Evolutionary conservation across 2,797 vertebrate genomes (phyloP).

Genomic region (Lepilemur ruficaudatus): DNA sequence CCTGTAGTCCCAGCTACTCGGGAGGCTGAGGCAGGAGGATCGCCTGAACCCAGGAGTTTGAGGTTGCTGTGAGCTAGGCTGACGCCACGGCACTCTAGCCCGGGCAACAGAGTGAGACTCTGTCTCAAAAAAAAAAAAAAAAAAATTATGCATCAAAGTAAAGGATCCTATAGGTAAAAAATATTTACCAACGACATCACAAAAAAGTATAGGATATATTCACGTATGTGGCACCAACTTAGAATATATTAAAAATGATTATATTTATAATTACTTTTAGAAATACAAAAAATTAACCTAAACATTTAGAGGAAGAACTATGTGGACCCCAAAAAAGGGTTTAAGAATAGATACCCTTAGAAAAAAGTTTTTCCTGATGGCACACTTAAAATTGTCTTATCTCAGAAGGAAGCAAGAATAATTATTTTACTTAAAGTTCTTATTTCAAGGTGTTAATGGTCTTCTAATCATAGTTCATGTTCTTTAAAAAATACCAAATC

Average conservation of each 20-base stretch:
- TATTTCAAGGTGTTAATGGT: background rate
- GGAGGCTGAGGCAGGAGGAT: too few species aligned
- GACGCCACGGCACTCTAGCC: too few species aligned
- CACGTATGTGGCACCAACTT: background rate
- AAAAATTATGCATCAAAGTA: conserved; percentile 6
- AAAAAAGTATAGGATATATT: conserved; percentile 40
- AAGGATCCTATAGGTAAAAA: background rate
- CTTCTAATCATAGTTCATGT: background rate
- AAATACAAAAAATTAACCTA: conserved; percentile 22
- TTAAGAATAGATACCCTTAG: background rate
- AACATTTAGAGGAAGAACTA: conserved; percentile 28
- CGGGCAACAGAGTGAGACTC: too few species aligned
- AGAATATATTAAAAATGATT: conserved; percentile 30
- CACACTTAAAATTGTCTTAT: conserved; percentile 12
- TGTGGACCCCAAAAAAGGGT: background rate
- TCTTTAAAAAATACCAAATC: background rate
- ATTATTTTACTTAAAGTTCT: conserved; percentile 40
- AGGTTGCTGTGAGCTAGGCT: too few species aligned
- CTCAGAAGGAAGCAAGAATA: conserved; percentile 29
- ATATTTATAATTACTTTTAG: background rate
- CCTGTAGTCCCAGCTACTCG: too few species aligned
- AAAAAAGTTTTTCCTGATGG: conserved; percentile 35
- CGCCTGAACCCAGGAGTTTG: too few species aligned
- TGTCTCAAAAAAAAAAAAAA: background rate
- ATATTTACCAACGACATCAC: conserved; percentile 10